phyloP scores from a whole-genome alignment of 2,888 invertebrate species.

The Metellina segmentata region DNA sequence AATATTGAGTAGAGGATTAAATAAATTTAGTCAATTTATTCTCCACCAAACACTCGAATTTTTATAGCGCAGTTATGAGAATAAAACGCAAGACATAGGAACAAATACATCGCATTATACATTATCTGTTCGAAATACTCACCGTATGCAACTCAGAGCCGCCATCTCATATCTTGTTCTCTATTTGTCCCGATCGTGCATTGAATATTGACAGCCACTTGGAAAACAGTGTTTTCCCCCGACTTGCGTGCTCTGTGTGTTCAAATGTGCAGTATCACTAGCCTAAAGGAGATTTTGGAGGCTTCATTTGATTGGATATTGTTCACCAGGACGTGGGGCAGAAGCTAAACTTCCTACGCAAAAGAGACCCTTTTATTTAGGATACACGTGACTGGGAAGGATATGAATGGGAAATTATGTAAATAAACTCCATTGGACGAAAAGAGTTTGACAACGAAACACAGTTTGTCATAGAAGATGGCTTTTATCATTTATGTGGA shows the following conservation, averaged over 20 bases:
- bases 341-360: not conserved
- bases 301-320: not conserved
- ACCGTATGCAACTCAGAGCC: not conserved
- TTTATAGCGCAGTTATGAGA: no score
- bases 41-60: no score
- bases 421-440: no score
- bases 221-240: not conserved
- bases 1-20: no score
- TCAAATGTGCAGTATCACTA: not conserved
- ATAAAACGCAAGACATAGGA: no score
- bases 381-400: no score
- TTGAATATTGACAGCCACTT: not conserved
- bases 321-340: not conserved
- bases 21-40: no score
- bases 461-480: no score
- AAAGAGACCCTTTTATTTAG: not conserved
- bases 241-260: not conserved
- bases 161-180: not conserved
- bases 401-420: no score
- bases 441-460: no score
- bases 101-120: not conserved
- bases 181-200: not conserved
- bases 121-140: not conserved
- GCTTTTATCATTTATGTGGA: no score
- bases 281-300: not conserved